Base-by-base conservation (phyloP, 2,797 vertebrate species). In the Vespertilio murinus region DNA sequence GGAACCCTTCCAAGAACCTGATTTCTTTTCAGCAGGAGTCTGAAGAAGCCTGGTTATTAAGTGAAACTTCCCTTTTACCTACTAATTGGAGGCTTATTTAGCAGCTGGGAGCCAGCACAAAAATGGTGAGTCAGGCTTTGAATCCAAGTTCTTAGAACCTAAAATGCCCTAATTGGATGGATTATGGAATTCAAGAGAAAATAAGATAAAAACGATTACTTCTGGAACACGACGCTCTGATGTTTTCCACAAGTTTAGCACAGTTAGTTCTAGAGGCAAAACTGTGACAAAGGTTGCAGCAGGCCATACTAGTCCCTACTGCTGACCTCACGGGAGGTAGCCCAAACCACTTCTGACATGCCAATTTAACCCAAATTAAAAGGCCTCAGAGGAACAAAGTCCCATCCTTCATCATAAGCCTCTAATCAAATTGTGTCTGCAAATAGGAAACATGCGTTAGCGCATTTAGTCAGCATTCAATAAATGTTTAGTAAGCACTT, bases 1-100 rank as follows among this genome's bases (percentile, higher is more conserved):
- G 82, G 52, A 59, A 75, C 49, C 30, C 25, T 64, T 78, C 54
- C 69, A 70, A 86, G 3, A 54, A 40, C 61, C 94, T 87, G 80
- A 91, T 78, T 88, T 89, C 67, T 77, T 70, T 88, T 33, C 88
- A 93, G 73, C 78, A 71, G 73, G 40, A 35, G 22, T 64, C 70
- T 74, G 22, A 86, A 71, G 67, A 74, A 89, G 73, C 73, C 79
- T 95, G 84, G 69, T 61, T 79, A 40, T 30, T 20, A 93, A 84
- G 84, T 20, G 65, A 77, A 82, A 61, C 23, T 54, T 81, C 8
- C 49, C 35, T 65, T 77, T 69, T 42, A 93, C 28, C 9, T 47
- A 56, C 77, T 67, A 59, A 90, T 85, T 91, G 35, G 42, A 93
- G 71, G 42, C 33, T 77, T 74, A 88, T 84, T 96, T 85, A 86